These are phyloP conservation scores for Forbesichthys agassizii DNA, from an alignment of 2,113 vertebrate genomes.

Conservation along the genomic window DNA sequence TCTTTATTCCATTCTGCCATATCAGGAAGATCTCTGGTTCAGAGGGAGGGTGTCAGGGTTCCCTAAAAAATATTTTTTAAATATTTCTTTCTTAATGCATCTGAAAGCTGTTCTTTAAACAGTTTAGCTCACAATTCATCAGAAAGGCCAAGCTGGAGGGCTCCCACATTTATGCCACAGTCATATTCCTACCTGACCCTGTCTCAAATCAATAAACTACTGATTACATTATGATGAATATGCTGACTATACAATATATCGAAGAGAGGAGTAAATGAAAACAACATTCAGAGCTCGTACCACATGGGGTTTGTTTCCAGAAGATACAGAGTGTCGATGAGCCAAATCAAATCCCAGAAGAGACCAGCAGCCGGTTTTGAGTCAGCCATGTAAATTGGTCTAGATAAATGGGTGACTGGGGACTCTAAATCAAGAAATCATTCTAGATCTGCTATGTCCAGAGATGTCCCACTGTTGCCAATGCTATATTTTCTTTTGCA, in stretches of 20 bases:
- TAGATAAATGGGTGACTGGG: slow-evolving; percentile 63
- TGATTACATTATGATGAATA: slow-evolving; percentile 2
- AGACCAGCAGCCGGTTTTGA: slow-evolving; percentile 55
- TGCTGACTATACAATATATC: slow-evolving; percentile 8
- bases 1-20: neutral
- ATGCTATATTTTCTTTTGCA: slow-evolving; percentile 60
- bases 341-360: slow-evolving; percentile 34
- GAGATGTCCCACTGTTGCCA: slow-evolving; percentile 46
- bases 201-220: slow-evolving; percentile 9
- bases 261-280: slow-evolving; percentile 29
- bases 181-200: slow-evolving; percentile 5
- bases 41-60: neutral
- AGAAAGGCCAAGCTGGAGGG: neutral
- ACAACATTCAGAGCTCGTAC: neutral
- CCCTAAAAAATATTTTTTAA: slow-evolving; percentile 17
- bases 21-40: slow-evolving; percentile 1
- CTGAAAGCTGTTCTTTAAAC: slow-evolving; percentile 37
- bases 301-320: neutral
- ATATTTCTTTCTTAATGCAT: slow-evolving; percentile 29
- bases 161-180: too few relatives aligned
- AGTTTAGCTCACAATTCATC: slow-evolving; percentile 9
- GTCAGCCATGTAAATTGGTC: slow-evolving; percentile 59
- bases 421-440: slow-evolving; percentile 70
- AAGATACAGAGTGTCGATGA: slow-evolving; percentile 26
- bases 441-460: slow-evolving; percentile 38